Conservation (phyloP, 2,113 vertebrate species). For the Dendrocopos noguchii region DNA sequence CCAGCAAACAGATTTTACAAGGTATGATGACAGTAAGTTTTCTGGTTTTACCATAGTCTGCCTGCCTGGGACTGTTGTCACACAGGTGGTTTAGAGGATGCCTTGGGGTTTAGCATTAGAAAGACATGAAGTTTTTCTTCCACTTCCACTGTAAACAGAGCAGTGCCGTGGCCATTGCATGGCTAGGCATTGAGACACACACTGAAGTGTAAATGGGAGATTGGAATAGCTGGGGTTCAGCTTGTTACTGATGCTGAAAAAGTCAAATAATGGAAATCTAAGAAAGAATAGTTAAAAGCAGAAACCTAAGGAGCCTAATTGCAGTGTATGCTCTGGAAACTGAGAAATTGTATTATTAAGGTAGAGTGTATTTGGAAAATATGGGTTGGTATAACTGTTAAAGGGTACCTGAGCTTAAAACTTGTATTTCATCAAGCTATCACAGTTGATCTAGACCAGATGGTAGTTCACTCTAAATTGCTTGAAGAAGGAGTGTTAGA, state of each 20-base stretch:
- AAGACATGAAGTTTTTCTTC: neutral
- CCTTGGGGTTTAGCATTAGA: neutral
- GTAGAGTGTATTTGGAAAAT: neutral
- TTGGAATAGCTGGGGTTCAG: neutral
- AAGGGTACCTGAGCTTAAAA: neutral
- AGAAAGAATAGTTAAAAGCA: neutral
- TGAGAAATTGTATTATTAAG: neutral
- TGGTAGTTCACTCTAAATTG: neutral
- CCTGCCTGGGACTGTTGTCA: neutral
- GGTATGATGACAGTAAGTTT: conserved; percentile 75
- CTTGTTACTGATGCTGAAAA: neutral
- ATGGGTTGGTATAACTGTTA: neutral
- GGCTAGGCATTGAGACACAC: neutral
- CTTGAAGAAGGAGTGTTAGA: neutral
- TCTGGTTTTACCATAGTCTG: neutral
- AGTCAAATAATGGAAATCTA: neutral
- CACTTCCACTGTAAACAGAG: neutral
- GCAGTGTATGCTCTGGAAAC: neutral
- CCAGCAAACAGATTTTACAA: conserved; percentile 96
- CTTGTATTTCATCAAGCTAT: neutral
- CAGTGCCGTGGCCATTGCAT: neutral
- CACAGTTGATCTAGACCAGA: neutral
- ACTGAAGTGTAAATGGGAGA: neutral
- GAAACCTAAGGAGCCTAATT: neutral
- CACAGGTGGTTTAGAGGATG: neutral